Conservation (phyloP, 2,888 invertebrate species). For the Drosophila antonietae region DNA sequence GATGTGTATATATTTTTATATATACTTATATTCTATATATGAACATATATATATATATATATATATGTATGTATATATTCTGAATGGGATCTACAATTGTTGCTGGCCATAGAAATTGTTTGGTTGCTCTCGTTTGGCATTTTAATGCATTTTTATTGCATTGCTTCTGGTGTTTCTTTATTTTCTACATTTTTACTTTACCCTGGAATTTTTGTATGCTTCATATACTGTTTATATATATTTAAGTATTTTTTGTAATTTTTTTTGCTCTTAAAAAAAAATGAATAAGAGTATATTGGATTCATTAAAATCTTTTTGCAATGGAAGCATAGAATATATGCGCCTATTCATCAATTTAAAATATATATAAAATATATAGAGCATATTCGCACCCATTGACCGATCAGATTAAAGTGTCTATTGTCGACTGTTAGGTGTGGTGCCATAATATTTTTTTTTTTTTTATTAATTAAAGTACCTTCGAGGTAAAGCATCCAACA, state of each 20-base stretch:
- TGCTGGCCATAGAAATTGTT: slow-evolving; percentile 22
- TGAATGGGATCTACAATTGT: not conserved
- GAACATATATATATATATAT: not conserved
- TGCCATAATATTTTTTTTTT: too few species aligned
- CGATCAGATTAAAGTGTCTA: too few species aligned
- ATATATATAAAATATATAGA: too few species aligned
- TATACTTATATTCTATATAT: not conserved
- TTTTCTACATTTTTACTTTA: slow-evolving; percentile 62
- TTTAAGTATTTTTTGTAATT: slow-evolving; percentile 3
- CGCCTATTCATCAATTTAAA: too few species aligned
- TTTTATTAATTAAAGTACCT: too few species aligned
- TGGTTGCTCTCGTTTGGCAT: slow-evolving; percentile 52
- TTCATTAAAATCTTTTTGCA: not conserved
- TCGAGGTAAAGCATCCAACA: too few species aligned
- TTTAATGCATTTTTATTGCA: slow-evolving; percentile 75
- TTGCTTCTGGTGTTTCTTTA: slow-evolving; percentile 60
- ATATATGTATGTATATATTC: not conserved
- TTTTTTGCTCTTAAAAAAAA: not conserved
- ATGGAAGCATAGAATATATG: too few species aligned
- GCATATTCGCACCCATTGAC: too few species aligned
- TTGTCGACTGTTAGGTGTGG: too few species aligned
- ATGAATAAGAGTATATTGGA: not conserved
- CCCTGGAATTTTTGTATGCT: slow-evolving; percentile 44
- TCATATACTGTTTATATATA: slow-evolving; percentile 13
- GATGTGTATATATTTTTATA: not conserved